phyloP scores from a whole-genome alignment of 2,888 invertebrate species.

The Cantharis rufa region DNA sequence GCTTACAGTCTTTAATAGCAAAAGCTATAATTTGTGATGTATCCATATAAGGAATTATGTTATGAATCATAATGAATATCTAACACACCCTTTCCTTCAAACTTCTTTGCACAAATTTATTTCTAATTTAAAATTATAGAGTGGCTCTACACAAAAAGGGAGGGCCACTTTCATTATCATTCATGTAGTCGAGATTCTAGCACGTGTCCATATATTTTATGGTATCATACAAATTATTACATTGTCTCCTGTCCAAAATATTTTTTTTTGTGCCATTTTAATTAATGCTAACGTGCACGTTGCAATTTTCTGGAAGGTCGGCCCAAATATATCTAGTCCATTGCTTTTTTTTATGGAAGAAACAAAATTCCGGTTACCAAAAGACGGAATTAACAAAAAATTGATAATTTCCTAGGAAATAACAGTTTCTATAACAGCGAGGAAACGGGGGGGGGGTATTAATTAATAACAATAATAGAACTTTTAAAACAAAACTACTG shows the following conservation, averaged over 20 bases:
- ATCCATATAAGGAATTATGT: slow-evolving; percentile 34
- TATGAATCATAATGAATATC: slow-evolving; percentile 38
- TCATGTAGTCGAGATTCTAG: slow-evolving; percentile 34
- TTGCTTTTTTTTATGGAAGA: not conserved
- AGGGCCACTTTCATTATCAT: slow-evolving; percentile 34
- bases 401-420: no score
- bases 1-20: slow-evolving; percentile 19
- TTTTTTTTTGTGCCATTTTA: not conserved
- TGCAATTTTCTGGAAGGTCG: not conserved
- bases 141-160: slow-evolving; percentile 35
- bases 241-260: slow-evolving; percentile 17
- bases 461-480: no score
- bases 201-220: slow-evolving; percentile 29
- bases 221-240: slow-evolving; percentile 14
- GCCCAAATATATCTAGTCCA: not conserved
- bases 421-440: no score
- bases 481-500: no score
- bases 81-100: slow-evolving; percentile 35
- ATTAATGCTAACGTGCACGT: not conserved
- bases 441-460: no score
- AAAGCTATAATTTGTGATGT: slow-evolving; percentile 35
- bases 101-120: slow-evolving; percentile 31
- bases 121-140: slow-evolving; percentile 38
- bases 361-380: no score
- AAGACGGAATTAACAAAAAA: no score